Percentiles rank a stretch among this genome's conserved stretches.
Evolutionary conservation across 2,888 invertebrate genomes (phyloP).

Genomic region (Xestia c-nigrum): DNA sequence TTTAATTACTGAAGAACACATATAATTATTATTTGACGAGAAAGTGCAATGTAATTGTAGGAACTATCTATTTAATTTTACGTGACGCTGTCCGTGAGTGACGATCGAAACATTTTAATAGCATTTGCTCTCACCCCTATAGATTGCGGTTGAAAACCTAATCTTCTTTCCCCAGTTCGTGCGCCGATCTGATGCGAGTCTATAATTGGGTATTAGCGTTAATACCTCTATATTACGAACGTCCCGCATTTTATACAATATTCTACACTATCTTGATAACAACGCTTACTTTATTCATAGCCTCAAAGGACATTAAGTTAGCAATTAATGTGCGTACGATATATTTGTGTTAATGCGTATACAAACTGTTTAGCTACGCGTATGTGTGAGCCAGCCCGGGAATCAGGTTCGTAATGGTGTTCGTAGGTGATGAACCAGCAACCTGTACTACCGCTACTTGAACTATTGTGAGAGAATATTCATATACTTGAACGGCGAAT

Average conservation of each 20-base stretch:
- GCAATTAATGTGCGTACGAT: slow-evolving; percentile 32
- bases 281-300: slow-evolving; percentile 33
- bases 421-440: slow-evolving; percentile 66
- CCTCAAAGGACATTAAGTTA: slow-evolving; percentile 16
- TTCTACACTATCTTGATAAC: slow-evolving; percentile 40
- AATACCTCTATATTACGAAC: slow-evolving; percentile 78
- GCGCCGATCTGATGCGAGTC: slow-evolving; percentile 77
- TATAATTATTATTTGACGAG: slow-evolving; percentile 47
- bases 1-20: slow-evolving; percentile 52
- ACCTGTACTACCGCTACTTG: slow-evolving; percentile 69
- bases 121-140: slow-evolving; percentile 63
- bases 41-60: slow-evolving; percentile 57
- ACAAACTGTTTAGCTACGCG: slow-evolving; percentile 36
- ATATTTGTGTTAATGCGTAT: slow-evolving; percentile 44
- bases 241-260: slow-evolving; percentile 62
- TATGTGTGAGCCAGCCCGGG: slow-evolving; percentile 48
- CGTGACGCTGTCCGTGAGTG: slow-evolving; percentile 55
- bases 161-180: slow-evolving; percentile 80
- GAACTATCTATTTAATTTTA: slow-evolving; percentile 57
- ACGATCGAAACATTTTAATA: slow-evolving; percentile 57
- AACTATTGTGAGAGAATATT: slow-evolving; percentile 61
- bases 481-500: slow-evolving; percentile 38
- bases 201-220: slow-evolving; percentile 87
- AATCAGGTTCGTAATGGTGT: slow-evolving; percentile 65
- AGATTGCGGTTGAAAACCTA: slow-evolving; percentile 75